Percentiles rank a stretch among this genome's conserved stretches.
phyloP scores from a whole-genome alignment of 2,888 invertebrate species.

The Mamestra brassicae region DNA sequence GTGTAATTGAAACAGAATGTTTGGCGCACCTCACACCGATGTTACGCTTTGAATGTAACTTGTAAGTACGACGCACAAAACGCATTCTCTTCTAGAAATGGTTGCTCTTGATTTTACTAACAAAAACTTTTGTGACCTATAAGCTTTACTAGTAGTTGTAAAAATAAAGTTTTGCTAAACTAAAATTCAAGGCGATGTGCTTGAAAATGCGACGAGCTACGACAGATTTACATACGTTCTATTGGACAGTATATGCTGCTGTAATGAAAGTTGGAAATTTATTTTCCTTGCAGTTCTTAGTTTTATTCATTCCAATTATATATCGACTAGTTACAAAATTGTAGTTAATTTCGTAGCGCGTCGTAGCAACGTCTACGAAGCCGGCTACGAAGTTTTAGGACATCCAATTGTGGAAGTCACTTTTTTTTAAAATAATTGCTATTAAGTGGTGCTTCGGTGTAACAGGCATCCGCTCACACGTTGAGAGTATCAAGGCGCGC shows the following conservation, averaged over 20 bases:
- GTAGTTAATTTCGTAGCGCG: constrained; percentile 1
- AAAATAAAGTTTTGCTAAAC: too few species aligned
- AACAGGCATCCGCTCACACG: constrained; percentile 71
- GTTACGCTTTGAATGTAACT: background rate
- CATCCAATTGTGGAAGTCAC: background rate
- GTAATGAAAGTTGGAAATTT: too few species aligned
- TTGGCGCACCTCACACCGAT: constrained; percentile 49
- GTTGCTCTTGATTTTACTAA: background rate
- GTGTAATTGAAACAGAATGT: constrained; percentile 68
- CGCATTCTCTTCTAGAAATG: background rate
- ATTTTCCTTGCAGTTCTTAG: background rate
- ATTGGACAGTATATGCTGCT: too few species aligned
- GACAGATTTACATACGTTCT: too few species aligned
- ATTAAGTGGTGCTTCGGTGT: constrained; percentile 62
- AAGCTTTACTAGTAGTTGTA: too few species aligned
- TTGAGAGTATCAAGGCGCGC: constrained; percentile 80
- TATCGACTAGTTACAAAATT: background rate
- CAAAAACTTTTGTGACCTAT: background rate
- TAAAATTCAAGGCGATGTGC: too few species aligned
- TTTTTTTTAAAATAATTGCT: constrained; percentile 14
- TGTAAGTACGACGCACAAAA: background rate
- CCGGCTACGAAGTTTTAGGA: constrained; percentile 8
- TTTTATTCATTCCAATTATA: background rate
- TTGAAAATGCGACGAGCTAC: too few species aligned
- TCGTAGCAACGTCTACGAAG: constrained; percentile 34